phyloP scores from a whole-genome alignment of 1,140 invertebrate genomes.

The Diuraphis noxia region DNA sequence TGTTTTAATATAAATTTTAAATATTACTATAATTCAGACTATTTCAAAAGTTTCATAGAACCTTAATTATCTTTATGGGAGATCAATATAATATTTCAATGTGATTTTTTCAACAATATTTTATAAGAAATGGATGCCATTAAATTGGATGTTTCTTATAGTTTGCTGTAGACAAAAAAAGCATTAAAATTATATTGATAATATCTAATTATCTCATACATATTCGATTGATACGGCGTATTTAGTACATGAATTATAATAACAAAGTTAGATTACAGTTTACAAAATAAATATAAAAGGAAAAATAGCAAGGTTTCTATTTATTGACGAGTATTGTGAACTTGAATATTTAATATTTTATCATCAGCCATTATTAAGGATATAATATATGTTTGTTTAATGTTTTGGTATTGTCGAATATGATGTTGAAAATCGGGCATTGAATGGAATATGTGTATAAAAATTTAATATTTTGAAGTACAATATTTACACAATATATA shows the following conservation, averaged over 20 bases:
- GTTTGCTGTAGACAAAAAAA: no score
- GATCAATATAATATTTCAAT: not conserved
- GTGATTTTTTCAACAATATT: not conserved
- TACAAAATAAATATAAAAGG: not conserved
- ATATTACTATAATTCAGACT: no score
- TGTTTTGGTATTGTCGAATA: not conserved
- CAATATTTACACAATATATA: not conserved
- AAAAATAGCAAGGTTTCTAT: not conserved
- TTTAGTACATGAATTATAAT: not conserved
- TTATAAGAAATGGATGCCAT: not conserved
- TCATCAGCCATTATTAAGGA: no score
- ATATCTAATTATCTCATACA: no score
- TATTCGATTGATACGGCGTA: not conserved
- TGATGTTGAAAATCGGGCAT: not conserved
- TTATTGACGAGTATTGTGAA: not conserved
- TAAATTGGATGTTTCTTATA: not conserved
- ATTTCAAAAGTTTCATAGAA: not conserved
- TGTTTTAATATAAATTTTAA: not conserved
- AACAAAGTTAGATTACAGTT: not conserved
- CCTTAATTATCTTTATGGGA: not conserved
- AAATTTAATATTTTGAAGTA: not conserved
- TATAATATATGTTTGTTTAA: conserved; percentile 2
- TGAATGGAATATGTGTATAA: not conserved
- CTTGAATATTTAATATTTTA: not conserved
- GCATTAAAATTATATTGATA: not conserved